Percentiles rank a stretch among this genome's conserved stretches.
These are phyloP conservation scores for Cynodonichthys magdalenae DNA, from an alignment of 2,797 vertebrate species.

Conservation along the genomic window DNA sequence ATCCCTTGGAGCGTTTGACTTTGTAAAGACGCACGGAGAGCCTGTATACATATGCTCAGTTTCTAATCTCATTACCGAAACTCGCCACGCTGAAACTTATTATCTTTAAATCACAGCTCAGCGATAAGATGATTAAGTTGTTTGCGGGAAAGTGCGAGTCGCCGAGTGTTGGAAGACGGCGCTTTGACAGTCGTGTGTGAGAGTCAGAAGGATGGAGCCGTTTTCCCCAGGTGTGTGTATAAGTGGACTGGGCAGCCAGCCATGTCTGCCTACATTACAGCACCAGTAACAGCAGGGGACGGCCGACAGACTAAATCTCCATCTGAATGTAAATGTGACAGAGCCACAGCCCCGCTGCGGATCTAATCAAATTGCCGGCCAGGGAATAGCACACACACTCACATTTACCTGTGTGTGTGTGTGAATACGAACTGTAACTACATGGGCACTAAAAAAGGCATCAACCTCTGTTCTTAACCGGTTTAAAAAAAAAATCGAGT, in stretches of 20 bases:
- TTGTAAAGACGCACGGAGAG: slow-evolving; percentile 31
- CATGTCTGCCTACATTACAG: slow-evolving; percentile 79
- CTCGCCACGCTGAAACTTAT: slow-evolving; percentile 50
- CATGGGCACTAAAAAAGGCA: slow-evolving; percentile 33
- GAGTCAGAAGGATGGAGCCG: slow-evolving; percentile 66
- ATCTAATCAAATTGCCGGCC: slow-evolving; percentile 72
- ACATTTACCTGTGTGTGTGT: slow-evolving; percentile 28
- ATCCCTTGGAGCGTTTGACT: slow-evolving; percentile 44
- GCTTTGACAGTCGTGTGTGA: slow-evolving; percentile 60
- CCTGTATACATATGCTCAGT: slow-evolving; percentile 35
- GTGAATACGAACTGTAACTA: slow-evolving; percentile 41
- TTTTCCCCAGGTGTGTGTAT: slow-evolving; percentile 77
- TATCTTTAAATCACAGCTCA: slow-evolving; percentile 46
- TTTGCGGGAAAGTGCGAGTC: slow-evolving; percentile 37
- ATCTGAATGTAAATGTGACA: slow-evolving; percentile 79
- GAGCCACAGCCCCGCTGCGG: slow-evolving; percentile 63
- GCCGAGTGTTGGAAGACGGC: slow-evolving; percentile 18
- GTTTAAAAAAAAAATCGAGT: slow-evolving; percentile 69
- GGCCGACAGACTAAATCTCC: slow-evolving; percentile 75
- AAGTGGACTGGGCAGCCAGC: slow-evolving; percentile 77
- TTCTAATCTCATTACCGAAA: slow-evolving; percentile 55
- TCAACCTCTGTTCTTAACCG: slow-evolving; percentile 40
- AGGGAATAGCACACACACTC: slow-evolving; percentile 53
- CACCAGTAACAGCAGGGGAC: slow-evolving; percentile 75
- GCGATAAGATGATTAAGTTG: slow-evolving; percentile 69